Base-by-base conservation (phyloP, 2,797 vertebrate species). In the Crypturellus tataupa region DNA sequence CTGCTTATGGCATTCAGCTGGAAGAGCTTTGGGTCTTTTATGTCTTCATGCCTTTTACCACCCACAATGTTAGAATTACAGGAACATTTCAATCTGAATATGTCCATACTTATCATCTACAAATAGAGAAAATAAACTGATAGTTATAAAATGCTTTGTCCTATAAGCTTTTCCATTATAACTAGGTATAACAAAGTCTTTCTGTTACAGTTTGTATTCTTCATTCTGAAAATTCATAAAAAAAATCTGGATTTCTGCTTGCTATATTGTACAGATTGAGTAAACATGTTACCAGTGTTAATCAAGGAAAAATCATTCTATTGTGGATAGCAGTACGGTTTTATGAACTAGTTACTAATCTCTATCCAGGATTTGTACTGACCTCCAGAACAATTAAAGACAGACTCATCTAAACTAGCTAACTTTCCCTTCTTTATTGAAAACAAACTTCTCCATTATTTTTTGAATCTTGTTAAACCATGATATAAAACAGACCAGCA, bases 371-470 rank as follows among this genome's bases (percentile, higher is more conserved):
- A 80, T 51, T 71, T 71, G 9, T 31, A 64, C 21, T 89, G 69
- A 91, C 31, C 31, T 95, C n/a, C 49, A 89, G 42, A 73, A 93
- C 18, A 92, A 80, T 21, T 44, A 39, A 55, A 59, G 29, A 90
- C 10, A 29, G 1, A 82, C 56, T 82, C 56, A 31, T 77, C 64
- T 89, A 14, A 71, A 53, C 24, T 75, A 80, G 3, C 20, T 63
- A 51, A 25, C 6, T 42, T 24, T 25, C 47, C 3, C 6, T 85
- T 56, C 56, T 80, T 80, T 27, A 87, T 3, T 77, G 35, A 82
- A 92, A 87, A 89, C 16, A 86, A 85, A 89, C 9, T 14, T 89
- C 56, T 82, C 18, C 0, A 21, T 31, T 90, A 6, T 37, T 67
- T 65, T 60, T 39, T 39, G 15, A 37, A 56, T 58, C 71, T 56